Base-by-base conservation (phyloP, 2,113 vertebrate species). In the Pelecanus crispus region DNA sequence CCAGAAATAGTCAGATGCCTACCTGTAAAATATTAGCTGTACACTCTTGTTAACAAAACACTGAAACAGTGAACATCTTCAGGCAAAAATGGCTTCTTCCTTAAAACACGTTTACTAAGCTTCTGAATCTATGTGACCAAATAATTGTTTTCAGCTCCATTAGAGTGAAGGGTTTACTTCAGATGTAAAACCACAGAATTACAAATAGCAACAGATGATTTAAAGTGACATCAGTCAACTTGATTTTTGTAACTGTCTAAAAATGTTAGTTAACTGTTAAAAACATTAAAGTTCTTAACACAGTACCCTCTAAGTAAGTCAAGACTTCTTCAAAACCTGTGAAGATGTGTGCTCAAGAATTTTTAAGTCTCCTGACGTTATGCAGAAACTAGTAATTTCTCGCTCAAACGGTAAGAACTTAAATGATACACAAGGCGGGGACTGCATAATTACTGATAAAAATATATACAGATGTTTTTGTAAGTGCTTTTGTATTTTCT, bases 181-280 rank as follows among this genome's bases (percentile, higher is more conserved):
- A 73, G 13, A 32, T 66, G 17, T 66, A 70, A 65, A 82, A 7
- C 4, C 25, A 34, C 5, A 28, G 34, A 49, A 81, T 32, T 81
- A 40, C 10, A 20, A 61, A 21, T 31, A 74, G 25, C 19, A 61
- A 20, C 0, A 3, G 26, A 44, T 92, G 16, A 94, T 88, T 94
- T 92, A 71, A 96, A 83, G 86, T 77, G 88, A 92, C 86, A 91
- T 58, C 50, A 84, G 62, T 86, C 75, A 86, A 73, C 40, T 25
- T 78, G 50, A 74, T 74, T 81, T 95, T 66, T 95, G 13, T 84
- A 62, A 74, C 63, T 84, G 42, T 92, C 88, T 84, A 26, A 75
- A 90, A 88, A 81, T 40, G 14, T 92, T 89, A 44, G 40, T 44
- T 89, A 17, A 61, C 26, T 62, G 18, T 84, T 81, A 7, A 81